A percentile compares a stretch with the other conserved stretches of the same genome.
These are phyloP conservation scores for Tubulanus polymorphus DNA, from an alignment of 2,888 invertebrate genomes.

Conservation along the genomic window DNA sequence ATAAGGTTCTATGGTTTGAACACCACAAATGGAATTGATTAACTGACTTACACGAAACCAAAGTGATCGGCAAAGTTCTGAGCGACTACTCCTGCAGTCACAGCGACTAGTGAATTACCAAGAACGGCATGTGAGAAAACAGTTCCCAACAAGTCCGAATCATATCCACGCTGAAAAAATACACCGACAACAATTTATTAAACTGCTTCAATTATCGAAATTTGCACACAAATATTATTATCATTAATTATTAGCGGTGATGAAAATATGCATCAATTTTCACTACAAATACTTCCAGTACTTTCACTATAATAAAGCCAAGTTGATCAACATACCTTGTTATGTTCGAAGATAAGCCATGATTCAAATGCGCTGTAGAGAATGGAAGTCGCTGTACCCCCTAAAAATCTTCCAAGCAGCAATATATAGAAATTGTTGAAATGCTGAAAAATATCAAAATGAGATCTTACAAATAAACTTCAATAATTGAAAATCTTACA, in stretches of 20 bases:
- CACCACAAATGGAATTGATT: neutral
- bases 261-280: neutral
- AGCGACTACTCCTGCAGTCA: constrained; percentile 55
- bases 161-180: constrained; percentile 48
- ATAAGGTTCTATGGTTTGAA: neutral
- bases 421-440: constrained; percentile 55
- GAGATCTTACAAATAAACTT: too few relatives aligned
- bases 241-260: neutral
- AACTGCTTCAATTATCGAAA: neutral
- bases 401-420: constrained; percentile 55
- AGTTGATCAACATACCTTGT: constrained; percentile 42
- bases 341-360: constrained; percentile 57
- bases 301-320: too few relatives aligned
- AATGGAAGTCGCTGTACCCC: constrained; percentile 58
- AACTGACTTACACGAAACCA: constrained; percentile 55
- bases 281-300: too few relatives aligned
- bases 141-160: constrained; percentile 49
- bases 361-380: constrained; percentile 58
- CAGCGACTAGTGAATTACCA: constrained; percentile 57
- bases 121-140: constrained; percentile 56
- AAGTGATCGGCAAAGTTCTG: constrained; percentile 55
- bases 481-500: too few relatives aligned
- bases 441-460: constrained; percentile 44
- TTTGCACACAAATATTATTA: neutral
- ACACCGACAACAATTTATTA: constrained; percentile 2